Conservation (phyloP, 2,888 invertebrate genomes). For the Osmoderma eremita region DNA sequence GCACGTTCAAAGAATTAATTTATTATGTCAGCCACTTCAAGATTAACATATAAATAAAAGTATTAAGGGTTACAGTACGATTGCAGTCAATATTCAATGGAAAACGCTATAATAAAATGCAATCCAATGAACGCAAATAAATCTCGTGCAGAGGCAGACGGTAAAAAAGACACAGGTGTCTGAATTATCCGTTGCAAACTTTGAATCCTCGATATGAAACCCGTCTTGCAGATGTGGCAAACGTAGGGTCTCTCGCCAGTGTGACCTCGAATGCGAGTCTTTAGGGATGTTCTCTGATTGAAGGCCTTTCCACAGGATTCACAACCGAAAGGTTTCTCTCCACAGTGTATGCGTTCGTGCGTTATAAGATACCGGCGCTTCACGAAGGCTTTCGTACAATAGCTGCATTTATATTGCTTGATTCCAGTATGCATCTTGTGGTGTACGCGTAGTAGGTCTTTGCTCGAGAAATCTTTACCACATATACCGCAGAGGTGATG, state of each 20-base stretch:
- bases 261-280: constrained; percentile 73
- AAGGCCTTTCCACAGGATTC: constrained; percentile 72
- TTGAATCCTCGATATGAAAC: constrained; percentile 72
- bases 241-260: constrained; percentile 71
- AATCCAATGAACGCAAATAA: no score
- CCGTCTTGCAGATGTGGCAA: constrained; percentile 70
- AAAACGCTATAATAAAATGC: no score
- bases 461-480: constrained; percentile 67
- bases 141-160: no score
- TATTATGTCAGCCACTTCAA: no score
- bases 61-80: no score
- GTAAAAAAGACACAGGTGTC: no score
- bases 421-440: constrained; percentile 59
- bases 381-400: constrained; percentile 60
- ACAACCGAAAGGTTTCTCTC: constrained; percentile 63
- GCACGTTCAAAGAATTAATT: no score
- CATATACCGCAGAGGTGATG: constrained; percentile 69
- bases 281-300: constrained; percentile 71
- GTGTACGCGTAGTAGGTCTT: constrained; percentile 66
- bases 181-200: constrained; percentile 59
- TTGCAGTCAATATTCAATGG: background rate
- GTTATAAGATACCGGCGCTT: constrained; percentile 60
- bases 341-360: constrained; percentile 61
- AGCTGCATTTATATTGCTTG: constrained; percentile 59
- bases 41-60: no score